Conservation (phyloP, 2,113 vertebrate species). For the Oxyura jamaicensis region DNA sequence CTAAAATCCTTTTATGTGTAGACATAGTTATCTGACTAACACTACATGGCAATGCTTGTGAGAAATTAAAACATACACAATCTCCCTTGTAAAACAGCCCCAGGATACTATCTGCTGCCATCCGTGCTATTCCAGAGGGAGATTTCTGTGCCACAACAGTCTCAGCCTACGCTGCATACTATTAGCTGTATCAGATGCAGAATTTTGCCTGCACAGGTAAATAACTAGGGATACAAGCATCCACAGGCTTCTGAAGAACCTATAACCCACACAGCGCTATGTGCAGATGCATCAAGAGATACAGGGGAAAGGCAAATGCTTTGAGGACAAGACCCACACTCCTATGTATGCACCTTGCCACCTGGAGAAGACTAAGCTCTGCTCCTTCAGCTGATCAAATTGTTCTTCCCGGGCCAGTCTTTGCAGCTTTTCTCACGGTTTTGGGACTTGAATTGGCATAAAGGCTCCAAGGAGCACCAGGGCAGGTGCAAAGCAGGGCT, state of each 20-base stretch:
- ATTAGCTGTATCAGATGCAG: constrained; percentile 25
- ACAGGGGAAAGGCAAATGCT: neutral
- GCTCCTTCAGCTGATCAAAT: neutral
- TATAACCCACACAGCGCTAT: neutral
- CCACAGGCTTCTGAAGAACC: neutral
- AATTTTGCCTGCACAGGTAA: constrained; percentile 27
- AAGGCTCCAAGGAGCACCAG: neutral
- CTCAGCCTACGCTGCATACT: neutral
- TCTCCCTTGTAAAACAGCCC: constrained; percentile 2
- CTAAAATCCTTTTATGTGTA: neutral
- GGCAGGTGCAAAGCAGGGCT: neutral
- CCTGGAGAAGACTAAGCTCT: neutral
- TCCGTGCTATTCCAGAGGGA: constrained; percentile 6
- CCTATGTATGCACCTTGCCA: accelerated
- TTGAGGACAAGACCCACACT: neutral
- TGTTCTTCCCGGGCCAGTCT: neutral
- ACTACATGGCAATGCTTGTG: neutral
- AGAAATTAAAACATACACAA: constrained; percentile 31
- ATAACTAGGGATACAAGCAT: neutral
- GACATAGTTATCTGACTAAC: constrained; percentile 10
- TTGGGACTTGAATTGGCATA: neutral
- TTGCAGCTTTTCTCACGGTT: neutral
- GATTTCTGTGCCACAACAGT: neutral
- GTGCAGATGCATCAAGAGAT: neutral
- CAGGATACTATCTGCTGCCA: neutral